These are phyloP conservation scores for Pandemis heparana DNA, from an alignment of 2,888 invertebrate species.

Conservation along the genomic window DNA sequence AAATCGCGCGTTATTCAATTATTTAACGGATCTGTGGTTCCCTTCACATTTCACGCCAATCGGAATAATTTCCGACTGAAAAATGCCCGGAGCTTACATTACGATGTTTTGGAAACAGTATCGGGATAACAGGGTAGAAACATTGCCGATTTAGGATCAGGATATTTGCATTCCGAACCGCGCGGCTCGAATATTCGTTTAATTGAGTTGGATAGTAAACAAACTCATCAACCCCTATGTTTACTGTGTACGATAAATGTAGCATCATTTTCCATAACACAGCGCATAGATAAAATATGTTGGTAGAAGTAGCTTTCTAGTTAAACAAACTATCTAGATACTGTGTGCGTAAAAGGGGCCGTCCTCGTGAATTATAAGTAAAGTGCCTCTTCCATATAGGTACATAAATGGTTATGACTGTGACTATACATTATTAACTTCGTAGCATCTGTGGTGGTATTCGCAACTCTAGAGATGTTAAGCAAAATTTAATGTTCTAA, in stretches of 20 bases:
- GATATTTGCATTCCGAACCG: constrained; percentile 17
- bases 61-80: constrained; percentile 14
- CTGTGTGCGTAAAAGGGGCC: background rate
- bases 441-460: background rate
- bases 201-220: constrained; percentile 33
- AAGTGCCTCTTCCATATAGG: background rate
- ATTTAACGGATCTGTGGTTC: constrained; percentile 16
- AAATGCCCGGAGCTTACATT: constrained; percentile 20
- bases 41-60: constrained; percentile 30
- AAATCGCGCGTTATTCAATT: constrained; percentile 26
- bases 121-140: constrained; percentile 18
- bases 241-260: background rate
- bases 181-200: constrained; percentile 19
- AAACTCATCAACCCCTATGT: constrained; percentile 12
- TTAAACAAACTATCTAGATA: background rate
- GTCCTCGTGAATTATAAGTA: background rate
- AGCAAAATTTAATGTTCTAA: background rate
- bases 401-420: background rate
- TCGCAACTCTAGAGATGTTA: background rate
- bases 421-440: background rate
- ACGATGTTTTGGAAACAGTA: constrained; percentile 8
- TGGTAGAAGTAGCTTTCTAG: background rate
- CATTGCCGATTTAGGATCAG: constrained; percentile 21
- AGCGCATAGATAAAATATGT: background rate
- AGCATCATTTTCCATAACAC: background rate